Evolutionary conservation across 1,140 invertebrate genomes (phyloP).

Genomic region (Aphelinus atriplicis): DNA sequence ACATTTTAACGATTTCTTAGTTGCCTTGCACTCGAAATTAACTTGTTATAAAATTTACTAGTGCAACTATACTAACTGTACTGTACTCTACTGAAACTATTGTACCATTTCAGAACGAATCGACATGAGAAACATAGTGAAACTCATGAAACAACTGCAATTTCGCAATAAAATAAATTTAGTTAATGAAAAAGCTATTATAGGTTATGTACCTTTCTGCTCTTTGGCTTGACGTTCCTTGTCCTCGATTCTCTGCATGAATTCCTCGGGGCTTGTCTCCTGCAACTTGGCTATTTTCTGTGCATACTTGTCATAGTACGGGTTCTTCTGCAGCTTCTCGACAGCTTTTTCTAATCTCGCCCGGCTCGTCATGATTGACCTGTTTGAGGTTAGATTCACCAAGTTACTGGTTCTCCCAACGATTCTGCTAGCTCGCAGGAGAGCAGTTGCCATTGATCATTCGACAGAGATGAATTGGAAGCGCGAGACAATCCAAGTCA

Average conservation of each 20-base stretch:
- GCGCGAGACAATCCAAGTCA: too few relatives aligned
- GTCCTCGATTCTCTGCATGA: conserved; percentile 73
- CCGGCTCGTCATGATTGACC: conserved; percentile 67
- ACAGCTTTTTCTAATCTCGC: conserved; percentile 68
- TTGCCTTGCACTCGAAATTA: conserved; percentile 27
- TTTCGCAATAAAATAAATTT: too few relatives aligned
- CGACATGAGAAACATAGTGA: too few relatives aligned
- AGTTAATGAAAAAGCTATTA: not conserved
- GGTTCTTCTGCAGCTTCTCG: conserved; percentile 78
- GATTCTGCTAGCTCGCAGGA: not conserved
- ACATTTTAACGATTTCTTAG: not conserved
- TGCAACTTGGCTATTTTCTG: conserved; percentile 79
- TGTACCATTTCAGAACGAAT: too few relatives aligned
- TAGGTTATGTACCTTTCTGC: conserved; percentile 56
- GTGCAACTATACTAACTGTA: too few relatives aligned
- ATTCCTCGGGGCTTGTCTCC: conserved; percentile 79
- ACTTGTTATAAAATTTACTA: too few relatives aligned
- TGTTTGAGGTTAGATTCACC: conserved; percentile 42
- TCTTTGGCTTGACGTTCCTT: conserved; percentile 66
- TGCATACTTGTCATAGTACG: conserved; percentile 85
- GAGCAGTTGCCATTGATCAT: conserved; percentile 29
- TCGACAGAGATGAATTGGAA: not conserved
- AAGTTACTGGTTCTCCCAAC: not conserved
- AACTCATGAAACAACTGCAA: too few relatives aligned
- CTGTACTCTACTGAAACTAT: too few relatives aligned